These are phyloP conservation scores for Thera obeliscata DNA, from an alignment of 2,888 invertebrate species.

Conservation along the genomic window DNA sequence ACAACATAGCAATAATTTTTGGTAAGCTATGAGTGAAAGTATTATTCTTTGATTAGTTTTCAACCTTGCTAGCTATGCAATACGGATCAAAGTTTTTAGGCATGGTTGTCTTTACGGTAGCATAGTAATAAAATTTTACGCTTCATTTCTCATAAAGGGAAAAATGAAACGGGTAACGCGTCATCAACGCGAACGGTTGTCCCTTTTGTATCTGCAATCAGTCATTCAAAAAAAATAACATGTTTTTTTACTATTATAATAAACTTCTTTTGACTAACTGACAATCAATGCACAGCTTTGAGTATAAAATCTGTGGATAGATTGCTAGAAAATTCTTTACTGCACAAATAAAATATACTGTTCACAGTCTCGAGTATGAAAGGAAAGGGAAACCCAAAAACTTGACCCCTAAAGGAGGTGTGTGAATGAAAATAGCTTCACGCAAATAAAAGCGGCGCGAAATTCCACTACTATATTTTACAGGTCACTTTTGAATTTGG, in stretches of 20 bases:
- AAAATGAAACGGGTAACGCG: slow-evolving; percentile 27
- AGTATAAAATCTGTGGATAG: too few species aligned
- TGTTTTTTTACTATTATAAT: background rate
- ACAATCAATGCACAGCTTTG: too few species aligned
- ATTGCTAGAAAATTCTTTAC: too few species aligned
- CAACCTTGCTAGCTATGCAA: slow-evolving; percentile 9
- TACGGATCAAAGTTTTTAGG: slow-evolving; percentile 5
- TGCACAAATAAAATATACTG: too few species aligned
- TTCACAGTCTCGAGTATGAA: too few species aligned
- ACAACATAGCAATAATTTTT: background rate
- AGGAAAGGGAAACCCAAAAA: too few species aligned
- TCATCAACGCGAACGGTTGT: slow-evolving; percentile 26
- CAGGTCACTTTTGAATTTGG: too few species aligned
- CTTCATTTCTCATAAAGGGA: slow-evolving; percentile 28
- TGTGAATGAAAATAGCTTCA: too few species aligned
- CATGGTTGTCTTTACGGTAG: slow-evolving; percentile 7
- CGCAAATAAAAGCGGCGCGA: too few species aligned
- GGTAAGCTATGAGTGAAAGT: slow-evolving; percentile 6
- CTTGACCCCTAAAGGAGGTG: too few species aligned
- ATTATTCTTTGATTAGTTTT: slow-evolving; percentile 8
- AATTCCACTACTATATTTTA: too few species aligned
- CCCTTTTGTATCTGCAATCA: slow-evolving; percentile 26
- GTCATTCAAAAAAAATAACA: slow-evolving; percentile 26
- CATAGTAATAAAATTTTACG: slow-evolving; percentile 22
- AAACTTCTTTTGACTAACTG: background rate